These are phyloP conservation scores for Hippocampus abdominalis DNA, from an alignment of 2,113 vertebrate genomes.

Conservation along the genomic window DNA sequence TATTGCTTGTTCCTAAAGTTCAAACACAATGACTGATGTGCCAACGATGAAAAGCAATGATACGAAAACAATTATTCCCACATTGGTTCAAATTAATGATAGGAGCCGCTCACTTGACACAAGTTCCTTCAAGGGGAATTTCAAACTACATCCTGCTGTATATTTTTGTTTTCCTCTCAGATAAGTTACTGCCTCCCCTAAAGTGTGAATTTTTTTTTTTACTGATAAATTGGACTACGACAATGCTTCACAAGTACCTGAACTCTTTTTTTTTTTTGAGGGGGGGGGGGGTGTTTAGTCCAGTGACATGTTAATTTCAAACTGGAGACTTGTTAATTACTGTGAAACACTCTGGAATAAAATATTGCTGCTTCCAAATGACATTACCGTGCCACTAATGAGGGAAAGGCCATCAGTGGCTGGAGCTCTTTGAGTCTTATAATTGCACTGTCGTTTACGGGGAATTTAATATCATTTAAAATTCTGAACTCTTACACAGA, in stretches of 20 bases:
- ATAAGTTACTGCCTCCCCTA: not conserved
- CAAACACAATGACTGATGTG: not conserved
- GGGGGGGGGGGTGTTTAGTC: conserved; percentile 28
- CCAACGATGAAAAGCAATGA: conserved; percentile 1
- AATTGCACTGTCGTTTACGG: conserved; percentile 37
- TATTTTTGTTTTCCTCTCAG: not conserved
- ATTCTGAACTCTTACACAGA: not conserved
- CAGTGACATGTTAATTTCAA: conserved; percentile 50
- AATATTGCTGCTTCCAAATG: conserved; percentile 50
- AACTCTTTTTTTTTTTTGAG: conserved; percentile 28
- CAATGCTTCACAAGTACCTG: conserved; percentile 33
- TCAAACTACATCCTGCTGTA: not conserved
- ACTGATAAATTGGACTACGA: conserved; percentile 38
- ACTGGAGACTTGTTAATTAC: conserved; percentile 51
- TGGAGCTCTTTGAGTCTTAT: conserved; percentile 39
- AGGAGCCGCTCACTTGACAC: not conserved
- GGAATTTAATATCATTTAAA: not conserved
- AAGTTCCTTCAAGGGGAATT: not conserved
- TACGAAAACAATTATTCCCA: conserved; percentile 9
- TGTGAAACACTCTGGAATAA: conserved; percentile 42
- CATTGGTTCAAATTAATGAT: not conserved
- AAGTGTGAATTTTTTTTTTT: conserved; percentile 9
- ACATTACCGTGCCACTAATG: conserved; percentile 40
- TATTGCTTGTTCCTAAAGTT: not conserved
- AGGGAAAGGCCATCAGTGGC: conserved; percentile 32